phyloP scores from a whole-genome alignment of 2,888 invertebrate genomes.

The Torymus texanus region DNA sequence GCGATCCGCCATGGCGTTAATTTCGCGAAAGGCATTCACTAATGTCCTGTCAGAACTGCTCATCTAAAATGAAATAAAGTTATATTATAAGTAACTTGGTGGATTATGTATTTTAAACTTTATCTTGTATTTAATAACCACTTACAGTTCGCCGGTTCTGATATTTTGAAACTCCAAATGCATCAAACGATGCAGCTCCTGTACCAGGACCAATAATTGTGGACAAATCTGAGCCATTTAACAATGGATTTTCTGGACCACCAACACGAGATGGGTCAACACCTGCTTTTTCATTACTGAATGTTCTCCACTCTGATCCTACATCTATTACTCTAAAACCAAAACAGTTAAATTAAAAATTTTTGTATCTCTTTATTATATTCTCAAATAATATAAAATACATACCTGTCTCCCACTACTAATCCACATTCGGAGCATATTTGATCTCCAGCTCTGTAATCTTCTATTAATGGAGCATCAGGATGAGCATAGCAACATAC shows the following conservation, averaged over 20 bases:
- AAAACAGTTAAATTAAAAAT: background rate
- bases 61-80: slow-evolving; percentile 81
- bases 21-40: slow-evolving; percentile 97
- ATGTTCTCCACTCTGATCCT: slow-evolving; percentile 99
- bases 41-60: slow-evolving; percentile 97
- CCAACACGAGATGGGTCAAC: slow-evolving; percentile 99
- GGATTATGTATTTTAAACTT: no score
- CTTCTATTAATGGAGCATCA: slow-evolving; percentile 96
- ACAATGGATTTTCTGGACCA: slow-evolving; percentile 97
- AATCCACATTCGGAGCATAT: slow-evolving; percentile 99
- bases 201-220: slow-evolving; percentile 90
- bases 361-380: background rate
- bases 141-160: slow-evolving; percentile 80
- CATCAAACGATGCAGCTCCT: slow-evolving; percentile 90
- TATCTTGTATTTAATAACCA: background rate
- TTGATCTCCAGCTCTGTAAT: slow-evolving; percentile 98
- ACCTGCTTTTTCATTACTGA: slow-evolving; percentile 97
- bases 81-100: no score
- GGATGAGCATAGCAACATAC: slow-evolving; percentile 96
- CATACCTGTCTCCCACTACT: slow-evolving; percentile 97
- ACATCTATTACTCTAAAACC: slow-evolving; percentile 95
- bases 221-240: slow-evolving; percentile 96
- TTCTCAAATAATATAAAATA: slow-evolving; percentile 6
- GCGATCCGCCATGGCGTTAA: slow-evolving; percentile 98
- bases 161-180: slow-evolving; percentile 84